Conservation (phyloP, 1,140 invertebrate genomes). For the Matsumurasca onukii region DNA sequence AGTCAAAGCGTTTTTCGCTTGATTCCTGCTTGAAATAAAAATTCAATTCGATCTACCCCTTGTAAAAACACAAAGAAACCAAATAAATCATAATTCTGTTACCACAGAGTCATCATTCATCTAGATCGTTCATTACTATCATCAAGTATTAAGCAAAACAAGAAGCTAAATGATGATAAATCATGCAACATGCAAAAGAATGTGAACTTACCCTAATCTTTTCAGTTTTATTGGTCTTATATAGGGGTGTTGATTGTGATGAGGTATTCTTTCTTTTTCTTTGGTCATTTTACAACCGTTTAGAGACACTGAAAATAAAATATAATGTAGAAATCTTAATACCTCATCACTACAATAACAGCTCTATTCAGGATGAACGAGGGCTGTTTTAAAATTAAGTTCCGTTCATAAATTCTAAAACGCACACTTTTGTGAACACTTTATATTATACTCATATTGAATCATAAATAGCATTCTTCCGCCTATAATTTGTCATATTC, state of each 20-base stretch:
- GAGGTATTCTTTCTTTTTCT: constrained; percentile 4
- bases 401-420: neutral
- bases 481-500: too few relatives aligned
- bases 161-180: too few relatives aligned
- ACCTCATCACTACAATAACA: neutral
- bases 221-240: neutral
- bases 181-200: too few relatives aligned
- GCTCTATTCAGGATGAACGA: neutral
- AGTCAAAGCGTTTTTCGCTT: too few relatives aligned
- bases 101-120: too few relatives aligned
- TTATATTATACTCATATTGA: neutral
- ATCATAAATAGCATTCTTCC: neutral
- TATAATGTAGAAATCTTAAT: neutral
- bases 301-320: constrained; percentile 11
- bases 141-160: too few relatives aligned
- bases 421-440: neutral
- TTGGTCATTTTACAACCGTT: constrained; percentile 7
- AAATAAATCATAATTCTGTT: too few relatives aligned
- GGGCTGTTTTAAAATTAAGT: neutral
- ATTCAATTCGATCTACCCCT: too few relatives aligned
- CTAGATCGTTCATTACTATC: too few relatives aligned
- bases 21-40: too few relatives aligned
- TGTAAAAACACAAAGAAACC: too few relatives aligned
- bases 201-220: neutral
- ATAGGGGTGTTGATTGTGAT: neutral